These are phyloP conservation scores for Acheta domesticus DNA, from an alignment of 2,888 invertebrate genomes.

Conservation along the genomic window DNA sequence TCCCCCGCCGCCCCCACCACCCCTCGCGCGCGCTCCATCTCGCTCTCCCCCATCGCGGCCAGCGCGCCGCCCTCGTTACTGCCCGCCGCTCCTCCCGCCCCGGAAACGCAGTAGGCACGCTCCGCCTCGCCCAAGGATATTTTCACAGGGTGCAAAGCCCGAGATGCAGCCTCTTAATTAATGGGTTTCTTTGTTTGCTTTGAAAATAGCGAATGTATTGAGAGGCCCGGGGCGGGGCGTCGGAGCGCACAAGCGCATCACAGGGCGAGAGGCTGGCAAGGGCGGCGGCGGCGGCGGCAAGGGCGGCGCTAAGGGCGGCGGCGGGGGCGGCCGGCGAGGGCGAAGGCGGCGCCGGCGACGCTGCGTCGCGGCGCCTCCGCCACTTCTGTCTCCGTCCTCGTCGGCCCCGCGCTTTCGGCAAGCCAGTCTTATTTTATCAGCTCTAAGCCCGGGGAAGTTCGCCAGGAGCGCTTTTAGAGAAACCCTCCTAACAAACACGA, in stretches of 20 bases:
- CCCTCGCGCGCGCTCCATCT: too few relatives aligned
- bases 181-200: slow-evolving; percentile 50
- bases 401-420: too few relatives aligned
- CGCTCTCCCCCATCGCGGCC: too few relatives aligned
- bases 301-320: background rate
- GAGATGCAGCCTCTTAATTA: slow-evolving; percentile 50
- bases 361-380: too few relatives aligned
- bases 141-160: slow-evolving; percentile 47
- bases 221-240: slow-evolving; percentile 45
- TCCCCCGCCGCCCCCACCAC: too few relatives aligned
- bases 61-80: too few relatives aligned
- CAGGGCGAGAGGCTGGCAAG: background rate
- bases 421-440: too few relatives aligned
- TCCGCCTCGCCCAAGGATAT: slow-evolving; percentile 42
- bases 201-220: slow-evolving; percentile 46
- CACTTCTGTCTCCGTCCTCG: too few relatives aligned
- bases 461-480: too few relatives aligned
- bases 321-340: background rate
- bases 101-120: background rate
- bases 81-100: background rate
- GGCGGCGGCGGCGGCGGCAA: background rate
- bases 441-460: too few relatives aligned
- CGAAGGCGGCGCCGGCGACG: background rate
- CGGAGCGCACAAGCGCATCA: slow-evolving; percentile 45
- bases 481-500: too few relatives aligned